Conservation (phyloP, 2,797 vertebrate species). For the Ptychadena robeensis region DNA sequence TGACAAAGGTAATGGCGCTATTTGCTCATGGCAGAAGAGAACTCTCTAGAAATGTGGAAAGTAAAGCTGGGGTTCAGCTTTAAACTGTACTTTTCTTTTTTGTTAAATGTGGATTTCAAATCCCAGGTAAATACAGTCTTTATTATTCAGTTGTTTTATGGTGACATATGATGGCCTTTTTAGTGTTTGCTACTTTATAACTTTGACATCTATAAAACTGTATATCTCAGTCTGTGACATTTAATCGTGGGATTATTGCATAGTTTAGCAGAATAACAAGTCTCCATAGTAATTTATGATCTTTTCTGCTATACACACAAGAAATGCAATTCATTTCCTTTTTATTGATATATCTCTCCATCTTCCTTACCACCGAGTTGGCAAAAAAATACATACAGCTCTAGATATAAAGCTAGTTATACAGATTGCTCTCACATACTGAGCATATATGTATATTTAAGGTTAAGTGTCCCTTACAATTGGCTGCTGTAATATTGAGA, state of each 20-base stretch:
- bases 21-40: too few species aligned
- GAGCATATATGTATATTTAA: not conserved
- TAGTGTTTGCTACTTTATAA: not conserved
- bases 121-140: not conserved
- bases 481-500: too few species aligned
- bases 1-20: too few species aligned
- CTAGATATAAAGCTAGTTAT: not conserved
- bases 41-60: too few species aligned
- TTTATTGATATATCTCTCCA: constrained; percentile 7
- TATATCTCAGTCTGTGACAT: constrained; percentile 15
- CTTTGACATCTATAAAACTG: constrained; percentile 5
- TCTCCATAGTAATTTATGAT: not conserved
- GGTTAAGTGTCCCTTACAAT: not conserved
- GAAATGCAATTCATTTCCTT: constrained; percentile 1
- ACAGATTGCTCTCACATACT: not conserved
- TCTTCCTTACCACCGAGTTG: not conserved
- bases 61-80: too few species aligned
- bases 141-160: not conserved
- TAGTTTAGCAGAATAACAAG: not conserved
- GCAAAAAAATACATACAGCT: not conserved
- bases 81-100: not conserved
- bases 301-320: not conserved
- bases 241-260: constrained; percentile 4
- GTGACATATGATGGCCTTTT: constrained; percentile 13
- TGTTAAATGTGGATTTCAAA: not conserved